Evolutionary conservation across 2,797 vertebrate species (phyloP).

Genomic region (Gallinago stenura): DNA sequence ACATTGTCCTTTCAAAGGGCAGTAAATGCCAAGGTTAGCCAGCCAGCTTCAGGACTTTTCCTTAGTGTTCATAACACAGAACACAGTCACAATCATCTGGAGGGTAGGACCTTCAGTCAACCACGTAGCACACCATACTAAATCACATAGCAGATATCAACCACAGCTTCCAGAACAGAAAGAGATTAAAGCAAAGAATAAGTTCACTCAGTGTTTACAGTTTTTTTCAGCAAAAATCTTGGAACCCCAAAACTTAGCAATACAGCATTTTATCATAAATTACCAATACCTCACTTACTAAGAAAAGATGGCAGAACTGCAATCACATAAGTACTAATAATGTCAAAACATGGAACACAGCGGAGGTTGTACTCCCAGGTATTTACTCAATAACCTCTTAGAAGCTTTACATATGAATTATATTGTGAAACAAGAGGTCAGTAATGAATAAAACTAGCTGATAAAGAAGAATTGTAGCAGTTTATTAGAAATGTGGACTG

Average conservation of each 20-base stretch:
- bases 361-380: background rate
- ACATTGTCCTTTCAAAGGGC: background rate
- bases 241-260: background rate
- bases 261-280: background rate
- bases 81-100: background rate
- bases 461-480: background rate
- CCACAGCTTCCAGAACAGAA: background rate
- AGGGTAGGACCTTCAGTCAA: background rate
- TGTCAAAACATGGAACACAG: background rate
- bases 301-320: background rate
- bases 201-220: background rate
- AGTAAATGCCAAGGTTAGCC: background rate
- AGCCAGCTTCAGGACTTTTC: background rate
- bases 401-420: background rate
- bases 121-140: background rate
- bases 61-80: background rate
- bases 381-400: background rate
- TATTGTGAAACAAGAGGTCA: background rate
- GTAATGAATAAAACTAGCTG: background rate
- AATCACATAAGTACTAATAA: background rate
- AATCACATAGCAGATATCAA: background rate
- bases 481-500: background rate
- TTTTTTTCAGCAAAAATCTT: background rate
- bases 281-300: background rate
- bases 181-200: background rate